Base-by-base conservation (phyloP, 2,888 invertebrate species). In the Amiota communis region DNA sequence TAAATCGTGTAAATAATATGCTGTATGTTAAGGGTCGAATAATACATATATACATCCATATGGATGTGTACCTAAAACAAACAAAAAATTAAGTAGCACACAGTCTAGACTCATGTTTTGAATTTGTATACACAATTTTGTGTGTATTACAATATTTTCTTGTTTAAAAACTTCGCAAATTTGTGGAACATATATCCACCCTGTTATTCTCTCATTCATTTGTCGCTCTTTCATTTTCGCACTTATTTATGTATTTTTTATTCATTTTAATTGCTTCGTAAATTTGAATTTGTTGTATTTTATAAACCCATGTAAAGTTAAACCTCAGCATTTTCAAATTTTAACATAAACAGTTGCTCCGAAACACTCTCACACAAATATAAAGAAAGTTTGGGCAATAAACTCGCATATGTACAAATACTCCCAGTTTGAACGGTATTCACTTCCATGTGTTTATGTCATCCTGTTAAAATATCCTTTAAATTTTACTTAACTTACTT, bases 401-500 rank as follows among this genome's bases (percentile, higher is more conserved):
- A 36, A 36, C 36, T 36, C 36, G 36, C 36, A 36, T 6, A 6
- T 36, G 36, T 36, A 36, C 6, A 36, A 36, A 36, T 36, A 36
- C 6, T 36, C 36, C 36, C 36, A 36, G 36, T 36, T 36, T 36
- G 36, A 36, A 36, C 36, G 36, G 36, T 36, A 36, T 36, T 17
- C 1, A 3, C 56, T 56, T n/a, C 36, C 36, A 48, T 68, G 36
- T 69, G 6, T 57, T 85, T 78, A 86, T 87, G 87, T 69, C 79
- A 78, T 79, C 87, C 87, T 87, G 88, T 81, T 87, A 80, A 78
- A 81, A 81, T 85, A 87, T 88, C 87, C 87, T 87, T 87, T 87
- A 84, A 86, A 85, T 87, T 85, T 85, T 85, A 88, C 87, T 88
- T 87, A 83, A 80, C 81, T 71, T 74, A 69, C 59, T 74, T 59